A percentile compares a stretch with the other conserved stretches of the same genome.
phyloP scores from a whole-genome alignment of 2,797 vertebrate species.

The Acanthurus tractus region DNA sequence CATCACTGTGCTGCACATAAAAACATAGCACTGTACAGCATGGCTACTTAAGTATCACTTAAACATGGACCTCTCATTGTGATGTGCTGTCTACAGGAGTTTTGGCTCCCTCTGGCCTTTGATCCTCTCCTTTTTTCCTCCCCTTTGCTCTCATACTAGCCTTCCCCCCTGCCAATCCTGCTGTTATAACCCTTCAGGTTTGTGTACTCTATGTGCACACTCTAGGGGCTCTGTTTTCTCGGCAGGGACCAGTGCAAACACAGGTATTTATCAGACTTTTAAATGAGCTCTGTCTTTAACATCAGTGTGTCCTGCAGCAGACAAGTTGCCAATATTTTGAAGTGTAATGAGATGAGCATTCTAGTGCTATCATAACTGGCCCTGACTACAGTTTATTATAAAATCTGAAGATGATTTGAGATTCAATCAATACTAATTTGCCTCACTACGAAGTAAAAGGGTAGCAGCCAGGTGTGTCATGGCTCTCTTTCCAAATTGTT shows the following conservation, averaged over 20 bases:
- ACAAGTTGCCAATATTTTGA: background rate
- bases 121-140: constrained; percentile 16
- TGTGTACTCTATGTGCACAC: constrained; percentile 1
- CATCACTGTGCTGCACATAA: background rate
- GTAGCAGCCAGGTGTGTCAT: background rate
- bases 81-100: background rate
- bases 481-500: constrained; percentile 7
- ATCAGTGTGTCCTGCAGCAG: background rate
- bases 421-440: too few species aligned
- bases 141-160: constrained; percentile 22
- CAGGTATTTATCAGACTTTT: constrained; percentile 1
- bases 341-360: background rate
- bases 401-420: too few species aligned
- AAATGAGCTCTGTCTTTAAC: background rate
- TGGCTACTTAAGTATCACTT: background rate
- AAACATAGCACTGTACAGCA: background rate
- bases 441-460: too few species aligned
- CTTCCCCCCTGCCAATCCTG: background rate
- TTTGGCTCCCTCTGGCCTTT: background rate
- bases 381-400: background rate
- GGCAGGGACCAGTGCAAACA: constrained; percentile 4
- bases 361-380: background rate
- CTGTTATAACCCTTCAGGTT: constrained; percentile 19
- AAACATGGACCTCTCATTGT: background rate
- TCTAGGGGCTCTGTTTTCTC: constrained; percentile 20